Conservation (phyloP, 1,140 invertebrate genomes). For the Camponotus pennsylvanicus region DNA sequence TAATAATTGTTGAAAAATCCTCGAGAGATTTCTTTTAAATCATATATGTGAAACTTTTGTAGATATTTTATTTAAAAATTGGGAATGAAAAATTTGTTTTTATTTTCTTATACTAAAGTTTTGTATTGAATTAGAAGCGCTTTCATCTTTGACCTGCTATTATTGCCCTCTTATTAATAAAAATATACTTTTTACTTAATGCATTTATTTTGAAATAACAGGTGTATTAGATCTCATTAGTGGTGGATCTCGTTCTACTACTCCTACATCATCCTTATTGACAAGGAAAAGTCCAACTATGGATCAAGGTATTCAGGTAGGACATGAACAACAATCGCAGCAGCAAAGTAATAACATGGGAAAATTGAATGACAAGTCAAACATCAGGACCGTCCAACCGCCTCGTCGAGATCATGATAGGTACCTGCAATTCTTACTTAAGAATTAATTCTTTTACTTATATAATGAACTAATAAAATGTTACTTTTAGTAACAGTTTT, state of each 20-base stretch:
- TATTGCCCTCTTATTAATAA: not conserved
- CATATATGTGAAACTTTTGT: constrained; percentile 29
- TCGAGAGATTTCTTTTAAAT: constrained; percentile 51
- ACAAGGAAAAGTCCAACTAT: constrained; percentile 93
- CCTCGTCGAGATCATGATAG: constrained; percentile 82
- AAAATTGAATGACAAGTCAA: constrained; percentile 82
- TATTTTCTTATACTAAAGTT: constrained; percentile 44
- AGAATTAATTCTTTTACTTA: constrained; percentile 19
- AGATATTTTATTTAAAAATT: constrained; percentile 54
- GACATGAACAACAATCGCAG: constrained; percentile 82
- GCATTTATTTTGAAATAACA: constrained; percentile 57
- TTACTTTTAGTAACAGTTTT: not conserved
- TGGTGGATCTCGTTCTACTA: constrained; percentile 92
- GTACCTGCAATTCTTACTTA: constrained; percentile 65
- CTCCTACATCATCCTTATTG: constrained; percentile 89
- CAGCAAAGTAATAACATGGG: constrained; percentile 80
- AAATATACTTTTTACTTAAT: constrained; percentile 9
- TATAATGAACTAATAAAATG: not conserved
- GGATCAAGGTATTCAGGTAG: constrained; percentile 93
- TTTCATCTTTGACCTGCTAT: constrained; percentile 27
- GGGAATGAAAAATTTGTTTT: constrained; percentile 30
- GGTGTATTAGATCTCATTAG: constrained; percentile 92
- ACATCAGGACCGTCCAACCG: constrained; percentile 82
- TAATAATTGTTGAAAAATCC: constrained; percentile 55
- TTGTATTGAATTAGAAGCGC: constrained; percentile 16